Percentiles rank a stretch among this genome's conserved stretches.
Evolutionary conservation across 2,888 invertebrate genomes (phyloP).

Genomic region (Trichogramma evanescens): DNA sequence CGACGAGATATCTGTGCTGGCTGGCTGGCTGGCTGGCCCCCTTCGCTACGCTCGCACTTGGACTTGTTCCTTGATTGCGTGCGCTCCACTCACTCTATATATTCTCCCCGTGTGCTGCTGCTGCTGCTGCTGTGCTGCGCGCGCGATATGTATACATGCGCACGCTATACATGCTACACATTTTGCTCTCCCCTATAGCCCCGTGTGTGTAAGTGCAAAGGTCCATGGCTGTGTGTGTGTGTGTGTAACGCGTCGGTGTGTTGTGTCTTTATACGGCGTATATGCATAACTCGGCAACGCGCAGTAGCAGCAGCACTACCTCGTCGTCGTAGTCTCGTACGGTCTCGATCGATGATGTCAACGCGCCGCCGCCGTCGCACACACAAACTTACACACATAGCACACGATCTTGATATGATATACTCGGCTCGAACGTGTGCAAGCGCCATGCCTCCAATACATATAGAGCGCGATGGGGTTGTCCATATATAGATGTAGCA

Average conservation of each 20-base stretch:
- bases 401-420: too few relatives aligned
- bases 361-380: background rate
- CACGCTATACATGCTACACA: background rate
- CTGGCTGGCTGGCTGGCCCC: too few relatives aligned
- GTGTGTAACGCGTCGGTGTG: background rate
- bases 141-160: background rate
- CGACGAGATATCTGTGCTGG: too few relatives aligned
- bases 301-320: too few relatives aligned
- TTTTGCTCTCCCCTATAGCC: too few relatives aligned
- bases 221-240: slow-evolving; percentile 3
- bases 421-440: background rate
- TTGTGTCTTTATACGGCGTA: background rate
- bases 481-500: too few relatives aligned
- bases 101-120: background rate
- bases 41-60: background rate
- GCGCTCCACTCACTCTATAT: background rate
- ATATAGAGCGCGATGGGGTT: background rate
- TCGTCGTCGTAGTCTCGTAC: too few relatives aligned
- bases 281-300: too few relatives aligned
- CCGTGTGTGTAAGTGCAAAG: background rate
- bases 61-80: background rate
- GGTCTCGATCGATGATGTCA: background rate
- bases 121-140: background rate
- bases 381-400: background rate
- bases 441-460: background rate